These are phyloP conservation scores for Eupithecia subumbrata DNA, from an alignment of 2,888 invertebrate genomes.

Conservation along the genomic window DNA sequence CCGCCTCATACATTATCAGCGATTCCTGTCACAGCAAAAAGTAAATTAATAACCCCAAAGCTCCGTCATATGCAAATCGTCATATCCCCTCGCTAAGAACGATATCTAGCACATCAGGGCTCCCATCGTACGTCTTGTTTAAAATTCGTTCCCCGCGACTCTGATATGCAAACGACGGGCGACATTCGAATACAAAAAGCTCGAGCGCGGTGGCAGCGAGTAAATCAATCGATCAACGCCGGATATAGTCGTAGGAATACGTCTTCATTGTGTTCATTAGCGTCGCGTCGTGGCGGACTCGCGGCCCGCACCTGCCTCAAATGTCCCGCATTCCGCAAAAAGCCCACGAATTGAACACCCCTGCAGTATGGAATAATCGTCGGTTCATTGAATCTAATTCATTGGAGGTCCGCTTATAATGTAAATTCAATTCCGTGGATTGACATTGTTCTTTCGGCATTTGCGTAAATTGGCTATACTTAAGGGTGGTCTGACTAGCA, in stretches of 20 bases:
- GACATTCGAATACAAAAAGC: conserved; percentile 84
- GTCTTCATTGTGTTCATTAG: conserved; percentile 85
- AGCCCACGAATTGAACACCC: conserved; percentile 64
- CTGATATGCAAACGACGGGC: conserved; percentile 79
- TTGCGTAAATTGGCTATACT: not conserved
- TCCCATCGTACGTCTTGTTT: conserved; percentile 73
- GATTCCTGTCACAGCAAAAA: conserved; percentile 47
- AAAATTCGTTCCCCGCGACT: conserved; percentile 77
- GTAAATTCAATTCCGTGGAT: conserved; percentile 4
- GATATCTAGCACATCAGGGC: conserved; percentile 68
- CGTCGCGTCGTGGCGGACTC: conserved; percentile 57
- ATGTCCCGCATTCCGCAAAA: conserved; percentile 72
- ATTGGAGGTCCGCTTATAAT: conserved; percentile 33
- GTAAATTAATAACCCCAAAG: conserved; percentile 62
- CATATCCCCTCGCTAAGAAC: conserved; percentile 62
- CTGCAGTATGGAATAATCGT: conserved; percentile 46
- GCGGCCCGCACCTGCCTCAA: conserved; percentile 73
- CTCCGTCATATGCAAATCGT: conserved; percentile 72
- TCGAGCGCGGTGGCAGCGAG: conserved; percentile 82
- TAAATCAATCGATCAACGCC: conserved; percentile 85
- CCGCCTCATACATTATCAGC: conserved; percentile 39
- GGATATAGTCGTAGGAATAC: conserved; percentile 80
- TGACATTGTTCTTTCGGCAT: not conserved
- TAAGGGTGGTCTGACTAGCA: not conserved
- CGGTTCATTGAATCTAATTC: conserved; percentile 39